Conservation (phyloP, 2,113 vertebrate genomes). For the Oxyruncus cristatus region DNA sequence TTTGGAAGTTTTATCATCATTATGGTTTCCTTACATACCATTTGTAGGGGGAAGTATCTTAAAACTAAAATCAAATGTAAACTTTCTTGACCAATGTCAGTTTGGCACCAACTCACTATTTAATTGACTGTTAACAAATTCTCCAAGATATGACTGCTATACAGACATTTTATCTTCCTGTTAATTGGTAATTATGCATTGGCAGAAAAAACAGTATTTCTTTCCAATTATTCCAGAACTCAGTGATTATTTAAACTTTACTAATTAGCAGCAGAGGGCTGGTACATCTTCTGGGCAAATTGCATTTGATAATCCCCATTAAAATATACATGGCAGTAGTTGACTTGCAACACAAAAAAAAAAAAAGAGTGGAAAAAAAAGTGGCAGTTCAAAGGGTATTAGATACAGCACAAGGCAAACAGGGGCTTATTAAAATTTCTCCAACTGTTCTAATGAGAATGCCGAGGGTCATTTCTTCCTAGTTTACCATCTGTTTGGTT, state of each 20-base stretch:
- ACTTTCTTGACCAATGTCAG: slow-evolving; percentile 69
- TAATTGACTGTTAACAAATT: slow-evolving; percentile 80
- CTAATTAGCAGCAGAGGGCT: slow-evolving; percentile 74
- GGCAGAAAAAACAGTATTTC: slow-evolving; percentile 75
- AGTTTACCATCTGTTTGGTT: slow-evolving; percentile 80
- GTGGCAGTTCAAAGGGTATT: slow-evolving; percentile 76
- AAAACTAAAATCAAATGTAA: slow-evolving; percentile 56
- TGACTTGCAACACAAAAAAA: slow-evolving; percentile 67
- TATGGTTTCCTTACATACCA: not conserved
- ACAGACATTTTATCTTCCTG: slow-evolving; percentile 74
- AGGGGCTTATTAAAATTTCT: slow-evolving; percentile 75
- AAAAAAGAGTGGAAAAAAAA: slow-evolving; percentile 40
- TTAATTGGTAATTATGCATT: slow-evolving; percentile 82
- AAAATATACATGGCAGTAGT: slow-evolving; percentile 77
- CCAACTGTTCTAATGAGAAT: slow-evolving; percentile 79
- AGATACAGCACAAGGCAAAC: slow-evolving; percentile 73
- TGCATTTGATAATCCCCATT: slow-evolving; percentile 78
- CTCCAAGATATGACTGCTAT: slow-evolving; percentile 67
- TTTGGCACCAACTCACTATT: slow-evolving; percentile 63
- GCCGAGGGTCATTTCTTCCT: slow-evolving; percentile 76
- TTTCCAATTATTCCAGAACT: slow-evolving; percentile 77
- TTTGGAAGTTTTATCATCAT: not conserved
- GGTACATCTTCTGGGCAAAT: slow-evolving; percentile 77
- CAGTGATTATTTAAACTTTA: slow-evolving; percentile 79
- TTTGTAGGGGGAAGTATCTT: not conserved